These are phyloP conservation scores for Clangula hyemalis DNA, from an alignment of 2,797 vertebrate species.

Conservation along the genomic window DNA sequence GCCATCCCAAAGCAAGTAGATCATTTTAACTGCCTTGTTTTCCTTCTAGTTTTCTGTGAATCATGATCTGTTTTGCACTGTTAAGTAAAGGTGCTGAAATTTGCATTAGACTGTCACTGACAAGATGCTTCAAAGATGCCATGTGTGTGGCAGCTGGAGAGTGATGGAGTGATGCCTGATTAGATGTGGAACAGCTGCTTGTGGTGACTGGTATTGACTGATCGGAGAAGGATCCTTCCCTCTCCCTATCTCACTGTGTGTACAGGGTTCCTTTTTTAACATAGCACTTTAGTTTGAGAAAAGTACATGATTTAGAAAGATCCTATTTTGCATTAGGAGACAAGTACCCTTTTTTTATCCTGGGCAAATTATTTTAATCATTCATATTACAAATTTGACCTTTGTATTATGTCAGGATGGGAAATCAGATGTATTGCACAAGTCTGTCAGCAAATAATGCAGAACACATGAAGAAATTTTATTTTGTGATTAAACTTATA, in stretches of 20 bases:
- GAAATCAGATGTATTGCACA: background rate
- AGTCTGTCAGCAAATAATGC: background rate
- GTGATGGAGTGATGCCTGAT: background rate
- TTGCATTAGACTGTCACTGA: conserved; percentile 15
- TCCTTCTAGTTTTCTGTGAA: conserved; percentile 48
- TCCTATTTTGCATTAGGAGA: background rate
- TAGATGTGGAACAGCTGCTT: background rate
- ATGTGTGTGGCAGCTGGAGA: background rate
- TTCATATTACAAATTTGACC: background rate
- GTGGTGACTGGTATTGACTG: background rate
- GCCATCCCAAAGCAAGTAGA: conserved; percentile 28
- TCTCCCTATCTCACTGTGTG: background rate
- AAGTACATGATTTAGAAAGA: background rate
- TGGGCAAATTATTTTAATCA: background rate
- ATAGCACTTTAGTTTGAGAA: background rate
- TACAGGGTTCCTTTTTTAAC: background rate
- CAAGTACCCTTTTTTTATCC: background rate
- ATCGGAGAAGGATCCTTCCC: background rate
- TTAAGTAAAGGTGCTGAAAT: conserved; percentile 42
- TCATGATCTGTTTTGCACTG: conserved; percentile 34
- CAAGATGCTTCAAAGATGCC: background rate
- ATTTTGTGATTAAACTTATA: background rate
- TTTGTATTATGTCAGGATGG: background rate
- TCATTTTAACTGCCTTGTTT: conserved; percentile 69
- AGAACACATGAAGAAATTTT: background rate